Percentiles rank a stretch among this genome's conserved stretches.
These are phyloP conservation scores for Hydractinia symbiolongicarpus DNA, from an alignment of 30 jellyfish, hydroid and myxozoan species.

Conservation along the genomic window DNA sequence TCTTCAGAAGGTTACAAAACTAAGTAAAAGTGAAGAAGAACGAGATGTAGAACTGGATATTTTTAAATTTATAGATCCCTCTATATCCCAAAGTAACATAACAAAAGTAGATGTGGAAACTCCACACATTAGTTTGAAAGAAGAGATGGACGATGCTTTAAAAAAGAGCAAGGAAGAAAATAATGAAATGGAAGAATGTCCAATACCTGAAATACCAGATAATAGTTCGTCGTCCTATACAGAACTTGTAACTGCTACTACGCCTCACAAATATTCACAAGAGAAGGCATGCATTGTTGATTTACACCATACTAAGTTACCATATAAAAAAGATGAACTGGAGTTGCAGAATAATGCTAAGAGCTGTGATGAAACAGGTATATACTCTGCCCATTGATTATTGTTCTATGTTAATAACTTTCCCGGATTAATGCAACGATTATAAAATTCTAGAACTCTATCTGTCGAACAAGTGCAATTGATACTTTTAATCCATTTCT, in stretches of 20 bases:
- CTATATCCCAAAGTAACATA: background rate
- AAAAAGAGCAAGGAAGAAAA: background rate
- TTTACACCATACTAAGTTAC: conserved; percentile 2
- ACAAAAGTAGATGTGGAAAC: conserved; percentile 14
- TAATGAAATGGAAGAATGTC: background rate
- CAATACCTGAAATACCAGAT: background rate
- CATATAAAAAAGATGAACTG: background rate
- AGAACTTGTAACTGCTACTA: conserved; percentile 1
- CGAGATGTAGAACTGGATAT: background rate
- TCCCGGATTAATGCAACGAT: no score
- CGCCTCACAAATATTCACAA: background rate
- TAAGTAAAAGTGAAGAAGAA: background rate
- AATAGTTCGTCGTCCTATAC: background rate
- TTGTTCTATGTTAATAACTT: no score
- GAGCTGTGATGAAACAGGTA: background rate
- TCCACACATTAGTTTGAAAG: conserved; percentile 4
- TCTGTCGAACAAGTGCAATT: no score
- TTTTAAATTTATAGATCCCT: background rate
- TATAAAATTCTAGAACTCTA: no score
- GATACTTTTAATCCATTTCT: no score
- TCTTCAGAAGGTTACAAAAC: background rate
- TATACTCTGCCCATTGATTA: no score
- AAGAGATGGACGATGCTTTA: conserved; percentile 26
- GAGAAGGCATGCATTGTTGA: conserved; percentile 23
- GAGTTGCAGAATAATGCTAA: background rate